These are phyloP conservation scores for Ceyx erithaca DNA, from an alignment of 2,797 vertebrate genomes.

Conservation along the genomic window DNA sequence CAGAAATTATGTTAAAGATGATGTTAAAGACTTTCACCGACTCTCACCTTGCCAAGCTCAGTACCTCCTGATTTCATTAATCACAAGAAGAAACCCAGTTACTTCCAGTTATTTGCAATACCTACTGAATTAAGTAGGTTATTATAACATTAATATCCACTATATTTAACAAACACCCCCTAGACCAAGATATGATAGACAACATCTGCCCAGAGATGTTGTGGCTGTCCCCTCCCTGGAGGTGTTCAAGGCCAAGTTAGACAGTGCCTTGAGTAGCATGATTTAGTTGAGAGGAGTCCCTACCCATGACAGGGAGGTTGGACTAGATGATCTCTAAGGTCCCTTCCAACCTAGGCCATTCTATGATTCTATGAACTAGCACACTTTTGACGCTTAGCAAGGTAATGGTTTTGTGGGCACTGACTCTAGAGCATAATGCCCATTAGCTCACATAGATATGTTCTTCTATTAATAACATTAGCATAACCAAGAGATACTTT, in stretches of 20 bases:
- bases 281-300: no score
- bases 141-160: neutral
- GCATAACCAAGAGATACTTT: neutral
- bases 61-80: neutral
- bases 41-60: fast-evolving
- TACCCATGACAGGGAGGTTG: no score
- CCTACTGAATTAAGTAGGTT: neutral
- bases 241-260: no score
- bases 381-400: neutral
- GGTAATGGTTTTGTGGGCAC: neutral
- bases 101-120: neutral
- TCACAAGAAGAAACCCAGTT: neutral
- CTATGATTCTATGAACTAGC: neutral
- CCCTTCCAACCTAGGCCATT: no score
- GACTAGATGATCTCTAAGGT: no score
- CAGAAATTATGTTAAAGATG: neutral
- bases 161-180: neutral
- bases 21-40: neutral
- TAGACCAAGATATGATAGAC: neutral
- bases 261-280: no score
- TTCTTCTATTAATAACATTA: neutral
- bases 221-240: no score
- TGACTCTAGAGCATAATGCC: neutral
- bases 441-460: neutral
- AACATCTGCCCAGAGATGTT: neutral